Base-by-base conservation (phyloP, 2,888 invertebrate genomes). In the Agrotis exclamationis region DNA sequence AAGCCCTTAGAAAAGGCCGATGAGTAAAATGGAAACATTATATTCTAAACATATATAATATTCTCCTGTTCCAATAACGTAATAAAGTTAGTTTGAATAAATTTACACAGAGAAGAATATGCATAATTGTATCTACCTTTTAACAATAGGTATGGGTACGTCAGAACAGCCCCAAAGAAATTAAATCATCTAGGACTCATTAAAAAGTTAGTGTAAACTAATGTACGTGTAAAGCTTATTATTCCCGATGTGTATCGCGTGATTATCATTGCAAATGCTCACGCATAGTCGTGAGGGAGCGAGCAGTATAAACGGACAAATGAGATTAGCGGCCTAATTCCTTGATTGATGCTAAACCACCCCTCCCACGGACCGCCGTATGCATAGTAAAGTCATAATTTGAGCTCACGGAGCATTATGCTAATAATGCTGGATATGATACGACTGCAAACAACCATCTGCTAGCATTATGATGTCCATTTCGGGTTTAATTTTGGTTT, bases 251-350 rank as follows among this genome's bases (percentile, higher is more conserved):
- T 74, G 80, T 84, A 82, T 80, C 82, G 69, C 70, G 76, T 85
- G 76, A 87, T 87, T 87, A 85, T 84, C 82, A 87, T 86, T 86
- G 87, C 86, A 86, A 87, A 84, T 84, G 84, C 71, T 84, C 74
- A 84, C 86, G 87, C 82, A 84, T 85, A 82, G 79, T 83, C 85
- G 85, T 85, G 72, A 80, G 85, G 88, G 88, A 82, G 58, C 74
- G 73, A 84, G 79, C 82, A 87, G 82, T 84, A 82, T 84, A 90
- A 89, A 88, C 87, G 87, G 89, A 90, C 90, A 92, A 93, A 93
- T 90, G 89, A 92, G 92, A 93, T 93, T 93, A 93, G 86, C 86
- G 84, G 85, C 88, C 91, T 91, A 93, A 93, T 92, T 91, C 93
- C 92, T 89, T 93, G 93, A 94, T 93, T 91, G 94, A 94, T 94